Base-by-base conservation (phyloP, 1,140 invertebrate species). In the Steinernema khuongi region DNA sequence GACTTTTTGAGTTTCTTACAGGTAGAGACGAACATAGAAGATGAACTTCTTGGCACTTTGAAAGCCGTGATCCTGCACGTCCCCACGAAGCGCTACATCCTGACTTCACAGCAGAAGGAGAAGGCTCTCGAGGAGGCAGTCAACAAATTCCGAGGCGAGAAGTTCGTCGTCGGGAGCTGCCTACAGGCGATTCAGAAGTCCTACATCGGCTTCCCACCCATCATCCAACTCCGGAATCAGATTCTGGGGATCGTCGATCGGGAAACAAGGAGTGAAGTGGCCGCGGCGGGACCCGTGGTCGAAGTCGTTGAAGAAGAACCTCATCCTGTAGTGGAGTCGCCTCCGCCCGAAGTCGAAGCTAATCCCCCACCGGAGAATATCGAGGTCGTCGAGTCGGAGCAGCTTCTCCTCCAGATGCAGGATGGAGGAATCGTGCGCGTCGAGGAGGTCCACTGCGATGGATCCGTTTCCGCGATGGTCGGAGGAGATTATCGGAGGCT, bases 121-220 rank as follows among this genome's bases (percentile, higher is more conserved):
- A 11, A 60, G 11, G 50, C 50, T 4, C 14, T 60, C 7, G 50
- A 60, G 4, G 7, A 14, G 4, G 50, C 50, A 11, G 50, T 60
- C 19, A 26, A 60, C 14, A 7, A 26, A 22, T 60, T 60, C 50
- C 14, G 26, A 26, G 50, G 2, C 7, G 50, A 60, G 50, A 60
- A 60, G 26, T 22, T n/a, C 50, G 50, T 60, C 50, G 50, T 60
- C 2, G 50, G 50, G 26, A 60, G 50, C 50, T 60, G 50, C 22
- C 22, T 60, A 22, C 50, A 22, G 50, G 50, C 50, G 7, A 60
- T 60, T 2, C 50, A 60, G 50, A 60, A 60, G 7, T 7, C 7
- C 36, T 60, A 60, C 50, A 60, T 60, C 7, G 50, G 50, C 4
- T 60, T 60, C 50, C 50, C 50, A n/a, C 50, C 50, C 4, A 22